Evolutionary conservation across 2,888 invertebrate genomes (phyloP), one percentile per base, ranked within the genome.

Genomic region (Dendrolimus pini): DNA sequence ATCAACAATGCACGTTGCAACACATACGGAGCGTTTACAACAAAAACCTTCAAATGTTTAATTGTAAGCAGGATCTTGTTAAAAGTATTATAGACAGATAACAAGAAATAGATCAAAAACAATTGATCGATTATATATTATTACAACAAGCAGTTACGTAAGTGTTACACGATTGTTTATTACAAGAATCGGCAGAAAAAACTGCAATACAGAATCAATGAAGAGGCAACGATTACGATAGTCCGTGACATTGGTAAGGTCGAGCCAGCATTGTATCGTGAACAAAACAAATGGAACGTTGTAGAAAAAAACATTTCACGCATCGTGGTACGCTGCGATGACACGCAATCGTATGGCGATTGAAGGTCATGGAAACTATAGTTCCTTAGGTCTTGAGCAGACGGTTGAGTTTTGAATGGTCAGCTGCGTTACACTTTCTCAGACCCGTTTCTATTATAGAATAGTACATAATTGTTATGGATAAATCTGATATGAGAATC

Each of bases 231-330:
- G 66, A 69, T 70, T 71, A 63, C 65, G 72, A 65, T 66, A 60
- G 77, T 62, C 81, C 85, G 70, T 85, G 85, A 83, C 83, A 82
- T 81, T 84, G 71, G 58, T 78, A 73, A 82, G 83, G 85, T 76
- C 78, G 68, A 62, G 62, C 63, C 74, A 67, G 75, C 75, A 71
- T 72, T 77, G 76, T 75, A 72, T 61, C 59, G 55, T 65, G 65
- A 68, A 72, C 64, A 75, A 74, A 74, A 80, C 74, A 66, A 74
- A 73, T 67, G 68, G 63, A 61, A 62, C 70, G 66, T 60, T 58
- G 56, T 56, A 63, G 61, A 65, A 64, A 65, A 61, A 68, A 60
- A 57, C 61, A 57, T 63, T 41, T 56, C 60, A 57, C 63, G 62
- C 58, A 61, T 57, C 58, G 56, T 55, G 59, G 56, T 65, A 58